phyloP scores from a whole-genome alignment of 2,888 invertebrate species.

The Epistrophe grossulariae region DNA sequence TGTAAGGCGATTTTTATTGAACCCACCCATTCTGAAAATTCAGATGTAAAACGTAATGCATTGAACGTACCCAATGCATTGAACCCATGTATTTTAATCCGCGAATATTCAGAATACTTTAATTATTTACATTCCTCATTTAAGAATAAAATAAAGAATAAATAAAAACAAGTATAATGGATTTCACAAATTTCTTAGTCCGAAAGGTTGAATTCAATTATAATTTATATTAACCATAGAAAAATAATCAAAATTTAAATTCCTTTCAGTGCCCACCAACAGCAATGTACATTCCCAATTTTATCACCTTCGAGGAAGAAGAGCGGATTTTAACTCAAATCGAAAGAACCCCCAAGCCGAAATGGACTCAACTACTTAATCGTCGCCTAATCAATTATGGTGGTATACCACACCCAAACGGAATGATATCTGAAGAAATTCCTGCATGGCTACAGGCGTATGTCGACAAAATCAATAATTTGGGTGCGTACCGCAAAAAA shows the following conservation, averaged over 20 bases:
- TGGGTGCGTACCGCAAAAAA: constrained; percentile 84
- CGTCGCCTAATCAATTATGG: constrained; percentile 99
- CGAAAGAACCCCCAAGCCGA: constrained; percentile 93
- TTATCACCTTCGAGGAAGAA: constrained; percentile 91
- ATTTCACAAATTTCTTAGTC: constrained; percentile 82
- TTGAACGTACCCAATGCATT: too few species aligned
- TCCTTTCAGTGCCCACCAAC: constrained; percentile 81
- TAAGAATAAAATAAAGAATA: neutral
- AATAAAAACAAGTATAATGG: constrained; percentile 77
- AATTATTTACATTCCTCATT: neutral
- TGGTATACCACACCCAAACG: constrained; percentile 95
- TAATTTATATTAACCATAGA: neutral
- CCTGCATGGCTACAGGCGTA: constrained; percentile 93
- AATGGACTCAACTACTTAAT: constrained; percentile 97
- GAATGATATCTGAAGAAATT: constrained; percentile 95
- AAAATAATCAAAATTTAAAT: neutral
- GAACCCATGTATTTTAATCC: too few species aligned
- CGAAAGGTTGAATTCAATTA: constrained; percentile 78
- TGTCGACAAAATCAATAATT: constrained; percentile 88
- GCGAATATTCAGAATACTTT: too few species aligned
- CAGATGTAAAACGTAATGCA: too few species aligned
- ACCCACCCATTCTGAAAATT: too few species aligned
- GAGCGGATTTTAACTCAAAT: constrained; percentile 89
- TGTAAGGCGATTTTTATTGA: too few species aligned
- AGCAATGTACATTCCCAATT: constrained; percentile 92